Evolutionary conservation across 2,797 vertebrate genomes (phyloP), one percentile per base, ranked within the genome.

Genomic region (Thunnus albacares): DNA sequence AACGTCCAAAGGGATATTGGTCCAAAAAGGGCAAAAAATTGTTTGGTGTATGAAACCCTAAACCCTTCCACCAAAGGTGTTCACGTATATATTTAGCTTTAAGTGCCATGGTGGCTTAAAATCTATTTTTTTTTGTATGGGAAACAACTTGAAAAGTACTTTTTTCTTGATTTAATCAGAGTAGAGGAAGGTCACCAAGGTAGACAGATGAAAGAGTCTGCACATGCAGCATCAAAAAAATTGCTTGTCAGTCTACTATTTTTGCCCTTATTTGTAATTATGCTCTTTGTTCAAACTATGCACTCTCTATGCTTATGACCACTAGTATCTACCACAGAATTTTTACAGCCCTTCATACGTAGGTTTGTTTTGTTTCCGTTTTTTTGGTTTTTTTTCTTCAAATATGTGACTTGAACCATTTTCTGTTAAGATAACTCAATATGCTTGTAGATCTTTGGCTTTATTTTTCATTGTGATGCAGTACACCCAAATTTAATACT

Each of bases 321-420:
- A 97, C 97, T 95, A 96, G 84, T 92, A 95, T 92, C 94, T 96
- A 96, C 95, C 96, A 96, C 96, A 96, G 94, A 96, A 91, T 90
- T 93, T 94, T 96, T 95, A 95, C 92, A 35, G 90, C 87, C 85
- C 77, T 92, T 79, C 90, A 95, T 94, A 91, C 87, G 77, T 95
- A 82, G 41, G 69, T 81, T 83, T 85, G 41, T 96, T 91, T 91
- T 92, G 92, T 67, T 89, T 84, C 55, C 67, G 64, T 76, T 69
- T 82, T 69, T 70, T 67, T 72, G 52, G 55, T 60, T 51, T 80
- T 57, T 20, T 33, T 55, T 62, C 18, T 63, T 68, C 64, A 86
- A 89, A 95, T 95, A 92, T 95, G 93, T 96, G 95, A 96, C 96
- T 96, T 96, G 96, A 97, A 96, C 91, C 92, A 83, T 94, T 95